These are phyloP conservation scores for Conchocele bisecta DNA, from an alignment of 2,888 invertebrate species.

Conservation along the genomic window DNA sequence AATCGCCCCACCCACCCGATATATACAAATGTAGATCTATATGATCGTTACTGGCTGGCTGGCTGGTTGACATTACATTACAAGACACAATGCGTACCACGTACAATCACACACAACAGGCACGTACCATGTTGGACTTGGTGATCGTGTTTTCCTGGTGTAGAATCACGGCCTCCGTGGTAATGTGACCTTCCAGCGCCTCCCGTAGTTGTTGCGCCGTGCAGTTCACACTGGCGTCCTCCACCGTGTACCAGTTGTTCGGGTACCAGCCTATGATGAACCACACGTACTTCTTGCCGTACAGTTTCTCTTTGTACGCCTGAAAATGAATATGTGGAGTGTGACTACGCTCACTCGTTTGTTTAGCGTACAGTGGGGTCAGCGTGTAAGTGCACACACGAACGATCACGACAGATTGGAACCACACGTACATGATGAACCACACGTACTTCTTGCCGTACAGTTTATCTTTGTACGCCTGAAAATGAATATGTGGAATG, in stretches of 20 bases:
- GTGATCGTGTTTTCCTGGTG: slow-evolving; percentile 93
- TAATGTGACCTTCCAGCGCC: slow-evolving; percentile 98
- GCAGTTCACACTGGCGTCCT: slow-evolving; percentile 92
- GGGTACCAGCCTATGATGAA: slow-evolving; percentile 99
- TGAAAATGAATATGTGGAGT: no score
- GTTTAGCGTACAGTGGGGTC: no score
- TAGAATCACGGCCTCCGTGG: slow-evolving; percentile 99
- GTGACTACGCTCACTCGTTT: no score
- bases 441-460: slow-evolving; percentile 98
- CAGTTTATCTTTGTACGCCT: slow-evolving; percentile 92
- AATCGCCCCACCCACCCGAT: no score
- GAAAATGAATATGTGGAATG: slow-evolving; percentile 7
- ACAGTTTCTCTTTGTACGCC: slow-evolving; percentile 93
- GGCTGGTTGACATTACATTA: no score
- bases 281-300: slow-evolving; percentile 98
- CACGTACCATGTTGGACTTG: slow-evolving; percentile 92
- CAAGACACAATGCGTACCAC: no score
- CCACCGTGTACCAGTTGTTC: slow-evolving; percentile 98
- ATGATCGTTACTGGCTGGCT: no score
- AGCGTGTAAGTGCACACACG: no score
- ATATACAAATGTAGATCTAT: no score
- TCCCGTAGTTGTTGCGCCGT: slow-evolving; percentile 95
- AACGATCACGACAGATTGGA: no score
- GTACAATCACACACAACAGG: no score
- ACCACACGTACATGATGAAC: slow-evolving; percentile 98